Percentiles rank a stretch among this genome's conserved stretches.
Evolutionary conservation across 2,888 invertebrate species (phyloP).

Genomic region (Trilocha varians): DNA sequence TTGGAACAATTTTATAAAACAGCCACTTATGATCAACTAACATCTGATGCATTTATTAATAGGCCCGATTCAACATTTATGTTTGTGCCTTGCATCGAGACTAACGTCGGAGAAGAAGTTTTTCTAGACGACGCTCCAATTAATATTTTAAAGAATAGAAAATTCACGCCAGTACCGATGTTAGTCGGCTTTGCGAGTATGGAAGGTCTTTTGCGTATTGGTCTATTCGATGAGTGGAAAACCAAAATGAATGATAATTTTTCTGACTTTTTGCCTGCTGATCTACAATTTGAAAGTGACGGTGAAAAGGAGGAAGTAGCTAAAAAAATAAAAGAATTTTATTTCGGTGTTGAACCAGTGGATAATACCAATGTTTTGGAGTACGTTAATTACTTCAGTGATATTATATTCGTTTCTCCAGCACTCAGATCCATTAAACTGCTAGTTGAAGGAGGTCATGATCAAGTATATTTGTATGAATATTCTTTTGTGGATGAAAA

Average conservation of each 20-base stretch:
- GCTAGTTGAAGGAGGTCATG: slow-evolving; percentile 21
- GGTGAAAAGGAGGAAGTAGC: slow-evolving; percentile 25
- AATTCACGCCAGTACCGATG: slow-evolving; percentile 15
- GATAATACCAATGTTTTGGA: slow-evolving; percentile 18
- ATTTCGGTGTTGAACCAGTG: slow-evolving; percentile 25
- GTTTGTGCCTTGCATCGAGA: slow-evolving; percentile 1
- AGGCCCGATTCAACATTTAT: slow-evolving; percentile 17
- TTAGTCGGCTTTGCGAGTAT: slow-evolving; percentile 38
- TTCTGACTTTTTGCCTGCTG: slow-evolving; percentile 37
- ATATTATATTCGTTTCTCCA: slow-evolving; percentile 23
- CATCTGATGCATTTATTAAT: slow-evolving; percentile 12
- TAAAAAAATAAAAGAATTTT: slow-evolving; percentile 25
- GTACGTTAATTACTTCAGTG: slow-evolving; percentile 29
- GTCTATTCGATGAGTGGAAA: slow-evolving; percentile 26
- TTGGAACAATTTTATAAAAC: slow-evolving; percentile 36
- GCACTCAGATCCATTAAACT: slow-evolving; percentile 20
- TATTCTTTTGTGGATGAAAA: slow-evolving; percentile 25
- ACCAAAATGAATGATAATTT: slow-evolving; percentile 37
- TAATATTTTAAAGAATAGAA: not conserved
- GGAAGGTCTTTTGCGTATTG: slow-evolving; percentile 32
- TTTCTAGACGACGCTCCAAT: slow-evolving; percentile 1
- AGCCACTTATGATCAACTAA: slow-evolving; percentile 20
- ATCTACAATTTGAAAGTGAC: slow-evolving; percentile 26
- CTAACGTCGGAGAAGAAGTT: not conserved
- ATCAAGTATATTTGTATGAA: slow-evolving; percentile 28